Evolutionary conservation across 2,888 invertebrate species (phyloP), one percentile per base, ranked within the genome.

Genomic region (Polymixis lichenea): DNA sequence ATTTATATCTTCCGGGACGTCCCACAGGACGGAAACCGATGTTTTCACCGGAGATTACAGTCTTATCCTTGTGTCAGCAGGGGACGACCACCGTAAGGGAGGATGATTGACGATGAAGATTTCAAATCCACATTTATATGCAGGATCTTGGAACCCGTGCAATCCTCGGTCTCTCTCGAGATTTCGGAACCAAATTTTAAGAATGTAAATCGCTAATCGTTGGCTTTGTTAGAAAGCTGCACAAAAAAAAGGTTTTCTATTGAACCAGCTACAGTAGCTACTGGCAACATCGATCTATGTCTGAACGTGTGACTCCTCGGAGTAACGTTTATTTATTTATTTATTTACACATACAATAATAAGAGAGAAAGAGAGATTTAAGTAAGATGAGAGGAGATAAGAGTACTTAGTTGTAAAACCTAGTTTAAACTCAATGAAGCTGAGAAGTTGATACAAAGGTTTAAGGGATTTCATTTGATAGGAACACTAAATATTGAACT

Each of bases 1-100:
- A 58, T 58, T 71, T 19, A 49, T 72, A 70, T 28, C 9, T 5
- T 32, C 32, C 32, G 19, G n/a, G 55, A 32, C n/a, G 32, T 71
- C 46, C 19, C 32, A 32, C 46, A 46, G 46, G 17, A 49, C 32
- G 32, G 49, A 53, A 53, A 28, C 11, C 25, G 11, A 2, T 49
- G 25, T 72, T 25, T 49, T 58, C 25, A n/a, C 25, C 72, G 49
- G 58, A 58, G 49, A 73, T 73, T 58, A 56, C 70, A 43, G 15
- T 38, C 49, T 56, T 73, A 72, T 58, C 49, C 72, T 43, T 70
- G 43, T 25, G 73, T 38, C 73, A 28, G 19, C 32, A 25, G 7
- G 25, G 25, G 15, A 32, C 46, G 6, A 70, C 28, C 46, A n/a
- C 11, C 43, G 19, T 58, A 22, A 22, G 25, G 25, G 2, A 6